Base-by-base conservation (phyloP, 2,797 vertebrate genomes). In the Micrastur ruficollis region DNA sequence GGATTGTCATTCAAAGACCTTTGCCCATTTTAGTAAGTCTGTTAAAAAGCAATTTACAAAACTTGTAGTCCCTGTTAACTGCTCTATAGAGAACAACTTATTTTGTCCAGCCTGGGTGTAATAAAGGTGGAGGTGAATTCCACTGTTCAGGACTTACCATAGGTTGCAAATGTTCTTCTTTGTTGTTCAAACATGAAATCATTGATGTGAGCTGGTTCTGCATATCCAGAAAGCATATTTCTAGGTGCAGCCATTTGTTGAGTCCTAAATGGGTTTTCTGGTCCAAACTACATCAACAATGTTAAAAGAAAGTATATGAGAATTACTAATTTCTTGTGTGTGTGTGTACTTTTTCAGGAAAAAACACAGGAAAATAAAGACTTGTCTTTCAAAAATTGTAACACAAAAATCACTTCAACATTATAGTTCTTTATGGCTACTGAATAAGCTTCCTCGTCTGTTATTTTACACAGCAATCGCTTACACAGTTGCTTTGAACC, bases 121-220 rank as follows among this genome's bases (percentile, higher is more conserved):
- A 92, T 25, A 84, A 67, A 71, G 18, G 11, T 22, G 16, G 42
- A 79, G 26, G 19, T 11, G 25, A 92, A 76, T 70, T 76, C 25
- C 49, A 80, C 71, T 73, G 9, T 67, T 59, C 86, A 59, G 44
- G 86, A 49, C 98, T 98, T 98, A 99, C 99, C 99, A 56, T 98
- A 99, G 12, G 99, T 99, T 88, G 98, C 99, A 97, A 99, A 99
- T 12, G 99, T 99, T 96, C 99, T 99, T 91, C 99, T 98, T 95
- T 99, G 99, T 78, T 99, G 99, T 90, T 99, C 99, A 98, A 99
- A 99, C 99, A 99, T 99, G 85, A 99, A 99, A 95, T 99, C 99
- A 63, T 99, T 99, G 96, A 99, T 98, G 47, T 99, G 99, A 89
- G 99, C 99, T 81, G 99, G 99, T 97, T 99, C 99, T 67, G 99